phyloP scores from a whole-genome alignment of 2,888 invertebrate genomes.

The Ptilodon capucinus region DNA sequence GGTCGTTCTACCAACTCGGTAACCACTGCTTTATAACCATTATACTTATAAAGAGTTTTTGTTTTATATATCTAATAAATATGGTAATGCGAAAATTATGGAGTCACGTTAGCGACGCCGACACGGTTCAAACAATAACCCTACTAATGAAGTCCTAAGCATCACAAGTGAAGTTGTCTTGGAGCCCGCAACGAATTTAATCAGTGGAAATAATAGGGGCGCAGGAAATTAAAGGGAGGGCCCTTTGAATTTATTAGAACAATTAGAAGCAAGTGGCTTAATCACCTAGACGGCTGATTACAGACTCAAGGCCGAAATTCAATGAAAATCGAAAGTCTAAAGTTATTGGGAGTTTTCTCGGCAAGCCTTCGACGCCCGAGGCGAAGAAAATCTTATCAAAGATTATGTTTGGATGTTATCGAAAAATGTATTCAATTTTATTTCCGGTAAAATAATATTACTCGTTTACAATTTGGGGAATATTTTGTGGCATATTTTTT shows the following conservation, averaged over 20 bases:
- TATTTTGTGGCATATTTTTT: conserved; percentile 2
- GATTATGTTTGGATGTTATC: conserved; percentile 16
- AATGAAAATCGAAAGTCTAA: conserved; percentile 4
- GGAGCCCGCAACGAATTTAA: conserved; percentile 31
- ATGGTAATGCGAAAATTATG: not conserved
- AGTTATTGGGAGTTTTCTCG: not conserved
- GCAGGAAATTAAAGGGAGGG: conserved; percentile 21
- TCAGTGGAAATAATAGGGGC: conserved; percentile 27
- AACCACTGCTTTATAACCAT: too few species aligned
- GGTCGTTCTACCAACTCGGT: too few species aligned
- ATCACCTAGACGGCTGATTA: conserved; percentile 17
- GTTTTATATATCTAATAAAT: not conserved
- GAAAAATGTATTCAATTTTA: conserved; percentile 16
- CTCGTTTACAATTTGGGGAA: conserved; percentile 16
- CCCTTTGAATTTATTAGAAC: conserved; percentile 33
- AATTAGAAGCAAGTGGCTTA: conserved; percentile 29
- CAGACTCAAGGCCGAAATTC: conserved; percentile 7
- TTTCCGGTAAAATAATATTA: conserved; percentile 15
- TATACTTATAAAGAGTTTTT: too few species aligned
- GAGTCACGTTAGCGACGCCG: not conserved
- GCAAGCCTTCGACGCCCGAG: not conserved
- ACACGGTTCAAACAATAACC: conserved; percentile 17
- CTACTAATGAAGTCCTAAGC: conserved; percentile 32
- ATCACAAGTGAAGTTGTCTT: conserved; percentile 29
- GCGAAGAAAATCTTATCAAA: conserved; percentile 7